Percentiles rank a stretch among this genome's conserved stretches.
Evolutionary conservation across 2,797 vertebrate species (phyloP).

Genomic region (Pachyuromys duprasi): DNA sequence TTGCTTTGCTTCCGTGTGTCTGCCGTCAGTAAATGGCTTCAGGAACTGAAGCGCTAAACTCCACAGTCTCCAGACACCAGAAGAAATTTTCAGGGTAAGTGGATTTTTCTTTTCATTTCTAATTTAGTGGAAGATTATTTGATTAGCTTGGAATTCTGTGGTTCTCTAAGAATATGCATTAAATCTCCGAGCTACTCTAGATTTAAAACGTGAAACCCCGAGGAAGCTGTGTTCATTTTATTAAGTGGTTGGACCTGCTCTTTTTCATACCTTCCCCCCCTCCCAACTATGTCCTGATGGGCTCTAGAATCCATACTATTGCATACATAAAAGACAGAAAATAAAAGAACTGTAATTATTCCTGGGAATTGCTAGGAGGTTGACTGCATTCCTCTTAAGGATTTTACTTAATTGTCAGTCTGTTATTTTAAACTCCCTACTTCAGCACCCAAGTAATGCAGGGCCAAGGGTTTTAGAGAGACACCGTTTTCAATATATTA

Average conservation of each 20-base stretch:
- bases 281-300: slow-evolving; percentile 3
- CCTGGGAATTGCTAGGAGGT: slow-evolving; percentile 62
- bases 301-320: slow-evolving; percentile 64
- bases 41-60: slow-evolving; percentile 70
- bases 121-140: slow-evolving; percentile 72
- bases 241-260: slow-evolving; percentile 41
- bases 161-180: slow-evolving; percentile 66
- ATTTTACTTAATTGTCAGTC: slow-evolving; percentile 72
- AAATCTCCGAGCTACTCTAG: slow-evolving; percentile 61
- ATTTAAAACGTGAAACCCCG: slow-evolving; percentile 56
- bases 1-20: slow-evolving; percentile 59
- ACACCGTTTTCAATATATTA: slow-evolving; percentile 72
- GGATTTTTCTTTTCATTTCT: slow-evolving; percentile 74
- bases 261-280: background rate
- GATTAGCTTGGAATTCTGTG: slow-evolving; percentile 71
- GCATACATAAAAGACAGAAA: slow-evolving; percentile 73
- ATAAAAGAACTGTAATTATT: slow-evolving; percentile 71
- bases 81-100: slow-evolving; percentile 82
- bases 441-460: slow-evolving; percentile 66
- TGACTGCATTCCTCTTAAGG: slow-evolving; percentile 71
- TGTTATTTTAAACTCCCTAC: slow-evolving; percentile 73
- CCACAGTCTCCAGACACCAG: slow-evolving; percentile 70
- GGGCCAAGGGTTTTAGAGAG: slow-evolving; percentile 62
- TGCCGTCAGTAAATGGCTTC: slow-evolving; percentile 60
- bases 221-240: slow-evolving; percentile 31